phyloP scores from a whole-genome alignment of 2,888 invertebrate species.

The Chelonus formosanus region DNA sequence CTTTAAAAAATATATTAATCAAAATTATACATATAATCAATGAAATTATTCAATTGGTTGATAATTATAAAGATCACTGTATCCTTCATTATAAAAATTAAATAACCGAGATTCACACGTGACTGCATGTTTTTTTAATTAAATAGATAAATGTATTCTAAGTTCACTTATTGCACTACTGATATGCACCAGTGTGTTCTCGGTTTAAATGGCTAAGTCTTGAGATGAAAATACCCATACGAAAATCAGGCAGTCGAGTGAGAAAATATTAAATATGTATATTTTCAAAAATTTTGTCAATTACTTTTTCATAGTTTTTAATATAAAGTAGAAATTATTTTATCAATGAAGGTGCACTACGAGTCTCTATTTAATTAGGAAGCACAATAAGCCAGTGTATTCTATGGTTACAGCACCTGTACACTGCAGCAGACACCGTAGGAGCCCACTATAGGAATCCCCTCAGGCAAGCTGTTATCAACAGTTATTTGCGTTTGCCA shows the following conservation, averaged over 20 bases:
- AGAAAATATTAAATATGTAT: background rate
- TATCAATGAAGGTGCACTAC: conserved; percentile 37
- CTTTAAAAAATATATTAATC: conserved; percentile 10
- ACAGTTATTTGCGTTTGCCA: conserved; percentile 62
- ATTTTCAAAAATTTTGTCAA: conserved; percentile 23
- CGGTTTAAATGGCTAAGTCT: conserved; percentile 42
- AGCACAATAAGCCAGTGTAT: conserved; percentile 57
- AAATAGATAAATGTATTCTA: too few species aligned
- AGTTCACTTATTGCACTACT: conserved; percentile 40
- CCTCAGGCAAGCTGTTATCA: conserved; percentile 76
- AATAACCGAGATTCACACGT: too few species aligned
- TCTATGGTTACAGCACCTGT: conserved; percentile 80
- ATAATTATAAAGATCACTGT: too few species aligned
- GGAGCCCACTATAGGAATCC: conserved; percentile 77
- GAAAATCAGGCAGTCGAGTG: conserved; percentile 3
- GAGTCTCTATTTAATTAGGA: conserved; percentile 47
- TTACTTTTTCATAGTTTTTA: conserved; percentile 4
- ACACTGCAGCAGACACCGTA: conserved; percentile 70
- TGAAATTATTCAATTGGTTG: too few species aligned
- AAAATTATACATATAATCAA: too few species aligned
- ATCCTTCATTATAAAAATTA: too few species aligned
- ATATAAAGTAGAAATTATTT: conserved; percentile 1
- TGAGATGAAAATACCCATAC: background rate
- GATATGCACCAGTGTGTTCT: conserved; percentile 46
- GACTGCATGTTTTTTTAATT: too few species aligned